Evolutionary conservation across 2,797 vertebrate species (phyloP).

Genomic region (Darevskia nairensis): DNA sequence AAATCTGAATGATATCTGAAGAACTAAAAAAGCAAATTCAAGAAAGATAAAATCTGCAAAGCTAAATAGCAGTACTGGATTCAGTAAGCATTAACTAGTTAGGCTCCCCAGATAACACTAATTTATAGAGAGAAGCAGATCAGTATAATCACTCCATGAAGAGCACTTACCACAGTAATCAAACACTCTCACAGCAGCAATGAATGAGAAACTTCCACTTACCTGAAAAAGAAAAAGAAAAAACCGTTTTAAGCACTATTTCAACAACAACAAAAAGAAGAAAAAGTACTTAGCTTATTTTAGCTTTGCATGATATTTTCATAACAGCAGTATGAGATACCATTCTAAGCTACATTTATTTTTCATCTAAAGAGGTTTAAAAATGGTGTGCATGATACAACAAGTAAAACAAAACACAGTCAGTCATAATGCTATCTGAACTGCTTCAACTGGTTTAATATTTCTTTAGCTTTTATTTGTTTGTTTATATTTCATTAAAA

Average conservation of each 20-base stretch:
- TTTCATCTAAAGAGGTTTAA: background rate
- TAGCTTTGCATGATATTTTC: background rate
- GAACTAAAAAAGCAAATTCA: slow-evolving; percentile 30
- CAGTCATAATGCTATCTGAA: background rate
- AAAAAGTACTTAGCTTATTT: background rate
- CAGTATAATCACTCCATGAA: slow-evolving; percentile 26
- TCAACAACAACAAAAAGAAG: background rate
- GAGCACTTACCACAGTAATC: slow-evolving; percentile 79
- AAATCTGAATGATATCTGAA: background rate
- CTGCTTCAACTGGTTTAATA: background rate
- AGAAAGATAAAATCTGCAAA: slow-evolving; percentile 14
- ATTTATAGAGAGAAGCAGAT: slow-evolving; percentile 54
- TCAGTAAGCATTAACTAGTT: slow-evolving; percentile 14
- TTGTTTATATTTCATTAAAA: too few relatives aligned
- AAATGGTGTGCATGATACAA: background rate
- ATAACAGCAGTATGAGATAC: background rate
- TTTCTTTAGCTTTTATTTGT: background rate
- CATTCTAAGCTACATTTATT: background rate
- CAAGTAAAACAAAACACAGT: slow-evolving; percentile 5
- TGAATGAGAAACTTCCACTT: slow-evolving; percentile 76
- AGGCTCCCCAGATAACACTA: slow-evolving; percentile 32
- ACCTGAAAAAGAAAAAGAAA: slow-evolving; percentile 73
- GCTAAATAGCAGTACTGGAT: slow-evolving; percentile 17
- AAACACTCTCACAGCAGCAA: slow-evolving; percentile 59
- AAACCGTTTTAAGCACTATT: slow-evolving; percentile 32